Evolutionary conservation across 2,113 vertebrate species (phyloP).

Genomic region (Ovibos moschatus): DNA sequence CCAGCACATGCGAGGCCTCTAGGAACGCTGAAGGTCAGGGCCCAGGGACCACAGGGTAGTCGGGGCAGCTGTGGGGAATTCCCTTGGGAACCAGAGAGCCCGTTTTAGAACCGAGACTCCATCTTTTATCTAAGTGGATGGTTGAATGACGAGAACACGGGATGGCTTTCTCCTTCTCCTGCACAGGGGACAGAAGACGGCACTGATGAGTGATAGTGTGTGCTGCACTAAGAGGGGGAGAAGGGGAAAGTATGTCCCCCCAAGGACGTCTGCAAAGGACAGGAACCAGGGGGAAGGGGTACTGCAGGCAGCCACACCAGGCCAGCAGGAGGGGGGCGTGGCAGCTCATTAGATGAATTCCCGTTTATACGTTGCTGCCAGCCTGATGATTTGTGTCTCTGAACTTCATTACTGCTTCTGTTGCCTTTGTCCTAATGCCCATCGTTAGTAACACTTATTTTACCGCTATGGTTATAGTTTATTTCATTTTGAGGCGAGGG

Average conservation of each 20-base stretch:
- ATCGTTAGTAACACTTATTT: not conserved
- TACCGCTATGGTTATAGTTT: not conserved
- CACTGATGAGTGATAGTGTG: fast-evolving
- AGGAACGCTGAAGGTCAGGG: not conserved
- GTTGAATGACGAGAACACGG: not conserved
- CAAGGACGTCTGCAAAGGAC: fast-evolving
- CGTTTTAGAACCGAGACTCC: not conserved
- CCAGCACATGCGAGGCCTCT: not conserved
- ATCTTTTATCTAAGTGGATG: not conserved
- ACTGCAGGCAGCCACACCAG: not conserved
- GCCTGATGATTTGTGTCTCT: not conserved
- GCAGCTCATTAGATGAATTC: not conserved
- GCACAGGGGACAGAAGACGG: fast-evolving
- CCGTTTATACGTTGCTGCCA: not conserved
- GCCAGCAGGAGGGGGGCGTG: not conserved
- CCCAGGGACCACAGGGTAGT: not conserved
- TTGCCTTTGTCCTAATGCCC: not conserved
- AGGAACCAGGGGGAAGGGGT: not conserved
- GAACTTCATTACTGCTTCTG: not conserved
- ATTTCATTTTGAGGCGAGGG: not conserved
- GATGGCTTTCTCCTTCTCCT: not conserved
- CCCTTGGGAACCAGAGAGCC: not conserved
- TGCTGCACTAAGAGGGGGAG: fast-evolving
- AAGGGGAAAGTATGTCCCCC: not conserved
- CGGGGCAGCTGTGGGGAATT: not conserved